These are phyloP conservation scores for Erethizon dorsatum DNA, from an alignment of 2,797 vertebrate species.

Conservation along the genomic window DNA sequence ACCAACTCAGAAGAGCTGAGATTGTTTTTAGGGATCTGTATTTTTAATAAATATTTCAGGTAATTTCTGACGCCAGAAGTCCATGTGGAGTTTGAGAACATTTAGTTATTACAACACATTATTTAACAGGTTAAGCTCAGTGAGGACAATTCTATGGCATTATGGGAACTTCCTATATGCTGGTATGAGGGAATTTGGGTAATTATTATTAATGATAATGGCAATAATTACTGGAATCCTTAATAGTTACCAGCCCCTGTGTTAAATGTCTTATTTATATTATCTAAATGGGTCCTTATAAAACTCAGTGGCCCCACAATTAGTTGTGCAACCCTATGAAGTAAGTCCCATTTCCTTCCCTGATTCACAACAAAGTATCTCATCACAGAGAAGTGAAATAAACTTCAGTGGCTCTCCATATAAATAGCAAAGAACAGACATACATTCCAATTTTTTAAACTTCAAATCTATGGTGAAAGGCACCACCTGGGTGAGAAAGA, in stretches of 20 bases:
- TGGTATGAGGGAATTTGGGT: constrained; percentile 15
- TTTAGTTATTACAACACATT: background rate
- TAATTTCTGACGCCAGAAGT: background rate
- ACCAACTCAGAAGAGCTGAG: background rate
- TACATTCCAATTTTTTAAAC: background rate
- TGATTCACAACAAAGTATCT: background rate
- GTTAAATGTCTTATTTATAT: background rate
- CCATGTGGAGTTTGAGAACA: background rate
- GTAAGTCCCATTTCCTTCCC: background rate
- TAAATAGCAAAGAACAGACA: background rate
- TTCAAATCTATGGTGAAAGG: background rate
- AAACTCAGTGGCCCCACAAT: background rate
- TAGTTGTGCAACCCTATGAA: background rate
- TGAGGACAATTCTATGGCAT: background rate
- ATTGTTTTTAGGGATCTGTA: background rate
- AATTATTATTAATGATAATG: constrained; percentile 24
- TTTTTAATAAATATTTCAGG: background rate
- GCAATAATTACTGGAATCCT: background rate
- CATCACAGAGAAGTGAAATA: background rate
- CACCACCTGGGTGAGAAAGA: background rate
- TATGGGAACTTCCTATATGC: constrained; percentile 35
- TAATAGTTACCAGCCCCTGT: background rate
- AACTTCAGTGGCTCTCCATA: background rate
- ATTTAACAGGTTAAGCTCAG: constrained; percentile 3
- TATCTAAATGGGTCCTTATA: constrained; percentile 12